Base-by-base conservation (phyloP, 2,888 invertebrate genomes). In the Lithosia quadra region DNA sequence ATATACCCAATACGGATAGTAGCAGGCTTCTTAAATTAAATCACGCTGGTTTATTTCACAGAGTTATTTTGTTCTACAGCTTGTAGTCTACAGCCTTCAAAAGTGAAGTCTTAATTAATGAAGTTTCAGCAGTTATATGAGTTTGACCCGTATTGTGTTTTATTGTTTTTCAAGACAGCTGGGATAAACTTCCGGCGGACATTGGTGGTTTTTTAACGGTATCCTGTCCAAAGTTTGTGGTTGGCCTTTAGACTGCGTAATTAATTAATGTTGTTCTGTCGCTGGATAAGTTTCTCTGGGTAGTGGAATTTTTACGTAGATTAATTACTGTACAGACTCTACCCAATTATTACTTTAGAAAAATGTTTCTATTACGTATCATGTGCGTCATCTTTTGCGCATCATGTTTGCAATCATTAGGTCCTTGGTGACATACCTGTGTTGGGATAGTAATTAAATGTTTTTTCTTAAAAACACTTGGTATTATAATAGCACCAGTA, bases 31-130 rank as follows among this genome's bases (percentile, higher is more conserved):
- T 55, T 4, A 53, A 53, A 1, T 15, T 39, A 36, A 28, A 28
- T 28, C 28, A 28, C 28, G 28, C n/a, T 8, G 34, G 9, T 9
- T 36, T 15, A 43, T 43, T 43, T 43, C 8, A 7, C 43, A 43
- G 2, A 2, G 39, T 18, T 43, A 43, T 43, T 43, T 43, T 1
- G 43, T 49, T 49, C n/a, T 49, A 9, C 9, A 8, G 49, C 49
- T n/a, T 18, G 49, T 49, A n/a, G 49, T 18, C 49, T 49, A n/a
- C n/a, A 70, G 74, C 64, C 72, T 74, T 74, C 68, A 72, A 70
- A 67, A 73, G 71, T 63, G 65, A 72, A 77, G 69, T 67, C 79
- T 84, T 84, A 83, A 84, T 84, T 85, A 84, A 79, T 75, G 74
- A 82, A 84, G 76, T 84, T 81, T 71, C 58, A 63, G 57, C 74